phyloP scores from a whole-genome alignment of 1,140 invertebrate genomes.

The Meloidogyne hapla region DNA sequence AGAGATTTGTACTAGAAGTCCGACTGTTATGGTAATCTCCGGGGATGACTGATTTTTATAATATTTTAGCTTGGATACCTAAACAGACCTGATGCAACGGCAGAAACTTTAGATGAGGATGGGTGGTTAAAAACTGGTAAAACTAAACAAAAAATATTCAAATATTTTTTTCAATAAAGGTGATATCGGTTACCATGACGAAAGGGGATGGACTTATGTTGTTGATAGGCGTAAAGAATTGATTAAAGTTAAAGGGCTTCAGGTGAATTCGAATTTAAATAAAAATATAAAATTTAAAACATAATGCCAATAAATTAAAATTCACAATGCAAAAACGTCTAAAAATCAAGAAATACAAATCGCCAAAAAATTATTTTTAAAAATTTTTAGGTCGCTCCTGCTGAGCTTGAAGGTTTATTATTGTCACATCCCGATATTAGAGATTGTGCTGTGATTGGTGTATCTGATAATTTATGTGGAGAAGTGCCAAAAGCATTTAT shows the following conservation, averaged over 20 bases:
- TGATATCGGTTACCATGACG: conserved; percentile 77
- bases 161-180: conserved; percentile 25
- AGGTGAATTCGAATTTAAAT: conserved; percentile 65
- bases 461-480: conserved; percentile 73
- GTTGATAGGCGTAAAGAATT: conserved; percentile 83
- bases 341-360: not conserved
- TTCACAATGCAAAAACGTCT: not conserved
- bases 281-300: no score
- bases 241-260: conserved; percentile 80
- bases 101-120: conserved; percentile 71
- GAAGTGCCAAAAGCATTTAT: conserved; percentile 78
- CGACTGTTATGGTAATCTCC: conserved; percentile 46
- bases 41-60: not conserved
- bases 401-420: conserved; percentile 80
- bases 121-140: conserved; percentile 78
- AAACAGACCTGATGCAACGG: conserved; percentile 45
- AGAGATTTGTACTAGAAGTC: conserved; percentile 42
- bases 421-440: conserved; percentile 73
- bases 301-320: not conserved
- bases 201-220: conserved; percentile 71
- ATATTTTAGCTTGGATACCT: conserved; percentile 45
- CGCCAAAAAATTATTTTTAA: conserved; percentile 4
- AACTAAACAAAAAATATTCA: not conserved
- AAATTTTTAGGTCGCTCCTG: conserved; percentile 75
- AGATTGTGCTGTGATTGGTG: conserved; percentile 79